Percentiles rank a stretch among this genome's conserved stretches.
Conservation (phyloP, 2,888 invertebrate genomes). For the Acronicta alni region DNA sequence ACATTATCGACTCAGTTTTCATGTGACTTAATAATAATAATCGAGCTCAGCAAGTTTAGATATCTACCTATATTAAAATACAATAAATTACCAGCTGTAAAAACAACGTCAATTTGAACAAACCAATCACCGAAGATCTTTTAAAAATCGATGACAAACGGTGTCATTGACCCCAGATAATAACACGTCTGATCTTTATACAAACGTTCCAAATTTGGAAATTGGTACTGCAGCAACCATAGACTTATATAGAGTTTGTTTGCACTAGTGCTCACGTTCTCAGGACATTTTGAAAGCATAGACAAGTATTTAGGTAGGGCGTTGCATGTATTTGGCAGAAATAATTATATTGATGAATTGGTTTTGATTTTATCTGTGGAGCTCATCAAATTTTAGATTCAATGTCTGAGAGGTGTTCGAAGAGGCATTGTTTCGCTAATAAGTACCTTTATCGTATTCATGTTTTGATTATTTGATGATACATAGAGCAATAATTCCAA, state of each 20-base stretch:
- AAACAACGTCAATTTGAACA: conserved; percentile 26
- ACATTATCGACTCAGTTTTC: too few relatives aligned
- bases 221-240: conserved; percentile 32
- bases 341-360: conserved; percentile 41
- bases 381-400: conserved; percentile 39
- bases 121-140: conserved; percentile 25
- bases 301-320: conserved; percentile 34
- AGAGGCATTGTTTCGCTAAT: conserved; percentile 40
- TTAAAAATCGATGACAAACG: conserved; percentile 44
- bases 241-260: conserved; percentile 51
- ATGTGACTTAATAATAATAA: too few relatives aligned
- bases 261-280: conserved; percentile 50
- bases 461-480: conserved; percentile 18
- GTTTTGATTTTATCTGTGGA: conserved; percentile 45
- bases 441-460: conserved; percentile 26
- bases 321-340: conserved; percentile 36
- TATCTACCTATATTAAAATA: conserved; percentile 19
- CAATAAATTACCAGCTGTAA: conserved; percentile 23
- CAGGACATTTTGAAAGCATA: conserved; percentile 42
- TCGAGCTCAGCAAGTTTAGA: background rate
- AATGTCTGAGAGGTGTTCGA: conserved; percentile 31
- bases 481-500: background rate
- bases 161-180: conserved; percentile 52
- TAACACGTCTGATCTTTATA: conserved; percentile 46
- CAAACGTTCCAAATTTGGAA: conserved; percentile 53